Base-by-base conservation (phyloP, 2,797 vertebrate species). In the Coregonus sp. region DNA sequence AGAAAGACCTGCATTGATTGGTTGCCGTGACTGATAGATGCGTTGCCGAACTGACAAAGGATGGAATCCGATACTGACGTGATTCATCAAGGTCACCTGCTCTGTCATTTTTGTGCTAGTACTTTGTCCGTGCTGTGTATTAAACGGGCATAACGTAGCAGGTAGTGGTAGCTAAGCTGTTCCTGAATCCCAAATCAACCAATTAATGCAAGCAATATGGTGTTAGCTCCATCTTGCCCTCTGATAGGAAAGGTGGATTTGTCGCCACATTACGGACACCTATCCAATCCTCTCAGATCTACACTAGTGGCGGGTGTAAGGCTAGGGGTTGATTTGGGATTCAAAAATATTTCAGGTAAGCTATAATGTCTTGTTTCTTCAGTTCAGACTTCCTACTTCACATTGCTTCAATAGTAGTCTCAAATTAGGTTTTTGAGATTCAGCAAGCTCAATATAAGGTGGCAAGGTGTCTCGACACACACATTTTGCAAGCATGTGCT, bases 71-170 rank as follows among this genome's bases (percentile, higher is more conserved):
- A 78, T 73, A 54, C 51, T 70, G 75, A 79, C 75, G 20, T 68
- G 51, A 78, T 82, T 73, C 80, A 78, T 86, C 75, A 72, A 25
- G 50, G 35, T 20, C 18, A 68, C 25, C 20, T 51, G 15, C 14
- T 3, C 14, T 5, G 29, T 56, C 6, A 52, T 72, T 16, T 35
- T 33, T 40, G 40, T 40, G 40, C 40, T 40, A 40, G 59, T 61
- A 20, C 59, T 25, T 11, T 61, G 59, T 25, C 59, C 59, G 5
- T 59, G 15, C 4, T 25, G 59, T 61, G 20, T 61, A 61, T n/a
- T 3, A 61, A 61, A 16, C 3, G 59, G 7, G 59, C n/a, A 25
- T 0, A 61, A 25, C 2, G 7, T 9, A 40, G 7, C 20, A 50
- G 25, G 47, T 2, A 50, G 37, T 12, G 29, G 29, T 61, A 61